Conservation (phyloP, 1,140 invertebrate genomes). For the Drosophila tani region DNA sequence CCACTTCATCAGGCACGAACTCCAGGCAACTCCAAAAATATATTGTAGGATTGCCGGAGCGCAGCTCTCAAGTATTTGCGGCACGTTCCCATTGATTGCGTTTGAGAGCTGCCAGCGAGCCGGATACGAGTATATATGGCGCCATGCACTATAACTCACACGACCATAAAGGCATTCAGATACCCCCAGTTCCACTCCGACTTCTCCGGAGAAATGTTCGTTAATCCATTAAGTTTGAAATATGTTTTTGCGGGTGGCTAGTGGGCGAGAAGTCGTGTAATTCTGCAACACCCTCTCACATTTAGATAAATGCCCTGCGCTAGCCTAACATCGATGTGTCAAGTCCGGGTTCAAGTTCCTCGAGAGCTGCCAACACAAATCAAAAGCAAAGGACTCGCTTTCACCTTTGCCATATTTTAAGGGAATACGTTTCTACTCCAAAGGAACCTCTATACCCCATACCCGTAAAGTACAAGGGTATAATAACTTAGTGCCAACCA, state of each 20-base stretch:
- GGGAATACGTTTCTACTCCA: background rate
- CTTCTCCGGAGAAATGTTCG: constrained; percentile 18
- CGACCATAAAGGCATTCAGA: constrained; percentile 46
- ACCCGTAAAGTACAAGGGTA: too few species aligned
- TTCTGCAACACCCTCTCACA: constrained; percentile 23
- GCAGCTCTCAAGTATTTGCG: constrained; percentile 22
- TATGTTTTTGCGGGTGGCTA: constrained; percentile 53
- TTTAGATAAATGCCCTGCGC: constrained; percentile 45
- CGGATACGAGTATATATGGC: constrained; percentile 33
- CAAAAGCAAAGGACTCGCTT: constrained; percentile 39
- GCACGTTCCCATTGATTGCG: constrained; percentile 47
- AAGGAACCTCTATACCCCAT: background rate
- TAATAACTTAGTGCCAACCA: too few species aligned
- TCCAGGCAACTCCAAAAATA: constrained; percentile 5
- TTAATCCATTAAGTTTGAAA: constrained; percentile 79
- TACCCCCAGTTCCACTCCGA: background rate
- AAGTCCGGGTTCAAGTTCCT: constrained; percentile 24
- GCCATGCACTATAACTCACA: constrained; percentile 62
- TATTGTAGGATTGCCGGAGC: background rate
- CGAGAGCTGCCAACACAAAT: constrained; percentile 43
- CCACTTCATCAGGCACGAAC: constrained; percentile 42
- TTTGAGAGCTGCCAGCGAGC: constrained; percentile 39
- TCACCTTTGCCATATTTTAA: constrained; percentile 35
- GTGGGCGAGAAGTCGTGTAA: constrained; percentile 4
- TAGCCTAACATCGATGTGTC: constrained; percentile 22